Conservation (phyloP, 2,797 vertebrate genomes). For the Cryptoprocta ferox region DNA sequence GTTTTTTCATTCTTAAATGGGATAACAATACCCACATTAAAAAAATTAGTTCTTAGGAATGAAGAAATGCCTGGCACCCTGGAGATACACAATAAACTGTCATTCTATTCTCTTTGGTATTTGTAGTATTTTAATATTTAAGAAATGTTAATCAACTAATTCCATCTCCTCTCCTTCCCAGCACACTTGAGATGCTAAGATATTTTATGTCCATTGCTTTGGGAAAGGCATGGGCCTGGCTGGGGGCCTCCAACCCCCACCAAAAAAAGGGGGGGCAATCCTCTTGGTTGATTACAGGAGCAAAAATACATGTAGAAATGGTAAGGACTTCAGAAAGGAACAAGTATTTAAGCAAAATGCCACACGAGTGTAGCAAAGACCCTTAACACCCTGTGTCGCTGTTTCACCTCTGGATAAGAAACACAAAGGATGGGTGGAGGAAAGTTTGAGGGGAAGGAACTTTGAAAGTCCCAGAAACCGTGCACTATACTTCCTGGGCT, state of each 20-base stretch:
- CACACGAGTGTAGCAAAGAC: neutral
- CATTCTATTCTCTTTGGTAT: slow-evolving; percentile 6
- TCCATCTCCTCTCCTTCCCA: neutral
- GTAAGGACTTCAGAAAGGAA: neutral
- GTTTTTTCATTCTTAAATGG: neutral
- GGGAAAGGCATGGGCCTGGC: neutral
- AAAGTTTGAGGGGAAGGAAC: neutral
- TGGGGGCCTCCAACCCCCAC: neutral
- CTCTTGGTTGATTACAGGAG: neutral
- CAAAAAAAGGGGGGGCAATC: neutral
- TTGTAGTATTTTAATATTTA: neutral
- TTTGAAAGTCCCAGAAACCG: neutral
- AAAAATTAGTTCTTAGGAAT: neutral
- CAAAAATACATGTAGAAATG: neutral
- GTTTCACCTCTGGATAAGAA: neutral
- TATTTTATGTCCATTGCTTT: neutral
- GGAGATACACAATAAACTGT: neutral
- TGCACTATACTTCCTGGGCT: neutral
- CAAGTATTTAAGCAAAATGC: neutral
- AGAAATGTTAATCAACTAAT: slow-evolving; percentile 24
- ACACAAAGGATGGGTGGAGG: neutral
- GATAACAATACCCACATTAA: neutral
- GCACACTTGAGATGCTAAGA: neutral
- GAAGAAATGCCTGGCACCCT: neutral
- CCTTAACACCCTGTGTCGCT: neutral